Evolutionary conservation across 2,888 invertebrate genomes (phyloP).

Genomic region (Patella depressa): DNA sequence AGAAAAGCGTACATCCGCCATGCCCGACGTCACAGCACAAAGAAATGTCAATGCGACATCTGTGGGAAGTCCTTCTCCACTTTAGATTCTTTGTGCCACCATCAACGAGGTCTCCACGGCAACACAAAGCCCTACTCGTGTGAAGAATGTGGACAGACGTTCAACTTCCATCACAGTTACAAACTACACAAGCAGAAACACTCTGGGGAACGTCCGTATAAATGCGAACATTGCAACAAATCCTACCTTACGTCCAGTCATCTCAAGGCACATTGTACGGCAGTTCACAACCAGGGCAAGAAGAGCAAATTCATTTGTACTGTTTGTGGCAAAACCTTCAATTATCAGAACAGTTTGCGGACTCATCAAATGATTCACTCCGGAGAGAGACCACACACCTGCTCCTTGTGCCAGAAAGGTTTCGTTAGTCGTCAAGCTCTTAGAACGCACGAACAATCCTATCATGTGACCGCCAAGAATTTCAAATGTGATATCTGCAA

Average conservation of each 20-base stretch:
- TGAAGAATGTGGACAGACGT: constrained; percentile 54
- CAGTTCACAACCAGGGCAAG: constrained; percentile 47
- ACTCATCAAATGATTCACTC: constrained; percentile 61
- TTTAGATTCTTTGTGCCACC: constrained; percentile 59
- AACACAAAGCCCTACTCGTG: constrained; percentile 59
- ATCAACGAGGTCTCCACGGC: constrained; percentile 60
- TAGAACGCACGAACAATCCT: constrained; percentile 49
- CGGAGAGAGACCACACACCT: constrained; percentile 53
- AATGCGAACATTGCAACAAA: constrained; percentile 59
- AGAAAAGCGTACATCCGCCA: constrained; percentile 24
- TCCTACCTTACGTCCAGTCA: constrained; percentile 64
- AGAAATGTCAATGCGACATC: constrained; percentile 51
- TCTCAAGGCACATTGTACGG: constrained; percentile 61
- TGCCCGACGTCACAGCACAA: constrained; percentile 20
- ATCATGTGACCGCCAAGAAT: constrained; percentile 44
- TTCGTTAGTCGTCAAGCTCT: constrained; percentile 55
- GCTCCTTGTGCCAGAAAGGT: constrained; percentile 55
- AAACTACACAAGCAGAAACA: constrained; percentile 62
- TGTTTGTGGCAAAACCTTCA: constrained; percentile 61
- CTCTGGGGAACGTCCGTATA: constrained; percentile 57
- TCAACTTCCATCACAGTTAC: constrained; percentile 64
- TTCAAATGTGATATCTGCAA: constrained; percentile 58
- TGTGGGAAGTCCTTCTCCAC: constrained; percentile 60
- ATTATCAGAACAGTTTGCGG: constrained; percentile 61
- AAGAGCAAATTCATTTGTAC: constrained; percentile 51